Percentiles rank a stretch among this genome's conserved stretches.
phyloP scores from a whole-genome alignment of 2,797 vertebrate genomes.

The Ctenosaura bakeri region DNA sequence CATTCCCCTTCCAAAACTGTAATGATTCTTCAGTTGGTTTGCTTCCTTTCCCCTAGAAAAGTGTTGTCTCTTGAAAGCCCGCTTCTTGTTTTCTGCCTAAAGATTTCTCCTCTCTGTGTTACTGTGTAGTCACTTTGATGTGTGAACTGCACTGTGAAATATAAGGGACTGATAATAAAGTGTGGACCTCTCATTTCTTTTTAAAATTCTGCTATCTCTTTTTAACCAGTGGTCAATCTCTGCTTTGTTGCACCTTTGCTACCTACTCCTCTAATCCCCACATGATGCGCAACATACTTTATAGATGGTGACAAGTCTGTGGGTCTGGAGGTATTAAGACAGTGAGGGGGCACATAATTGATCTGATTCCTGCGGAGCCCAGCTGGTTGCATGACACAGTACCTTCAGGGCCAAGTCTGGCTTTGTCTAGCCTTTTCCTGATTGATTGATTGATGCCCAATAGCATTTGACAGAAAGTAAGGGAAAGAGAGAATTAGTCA shows the following conservation, averaged over 20 bases:
- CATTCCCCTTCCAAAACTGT: no score
- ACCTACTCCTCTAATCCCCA: not conserved
- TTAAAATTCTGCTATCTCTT: not conserved
- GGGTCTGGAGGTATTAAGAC: not conserved
- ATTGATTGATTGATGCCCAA: not conserved
- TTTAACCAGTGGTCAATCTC: not conserved
- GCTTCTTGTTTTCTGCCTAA: not conserved
- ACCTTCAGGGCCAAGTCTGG: not conserved
- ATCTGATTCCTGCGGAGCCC: slow-evolving; percentile 1
- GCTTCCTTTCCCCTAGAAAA: no score
- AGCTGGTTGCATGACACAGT: not conserved
- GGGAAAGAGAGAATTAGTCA: not conserved
- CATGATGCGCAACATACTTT: not conserved
- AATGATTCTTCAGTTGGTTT: no score
- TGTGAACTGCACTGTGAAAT: no score
- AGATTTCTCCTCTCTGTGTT: no score
- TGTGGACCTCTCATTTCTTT: not conserved
- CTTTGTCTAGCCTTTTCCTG: not conserved
- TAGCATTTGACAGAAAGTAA: slow-evolving; percentile 12
- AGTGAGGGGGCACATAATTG: not conserved
- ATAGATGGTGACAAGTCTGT: not conserved
- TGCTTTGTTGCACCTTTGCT: not conserved
- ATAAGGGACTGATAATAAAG: not conserved
- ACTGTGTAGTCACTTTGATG: not conserved
- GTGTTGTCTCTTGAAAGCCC: not conserved